phyloP scores from a whole-genome alignment of 2,113 vertebrate species.

The Aptenodytes patagonicus region DNA sequence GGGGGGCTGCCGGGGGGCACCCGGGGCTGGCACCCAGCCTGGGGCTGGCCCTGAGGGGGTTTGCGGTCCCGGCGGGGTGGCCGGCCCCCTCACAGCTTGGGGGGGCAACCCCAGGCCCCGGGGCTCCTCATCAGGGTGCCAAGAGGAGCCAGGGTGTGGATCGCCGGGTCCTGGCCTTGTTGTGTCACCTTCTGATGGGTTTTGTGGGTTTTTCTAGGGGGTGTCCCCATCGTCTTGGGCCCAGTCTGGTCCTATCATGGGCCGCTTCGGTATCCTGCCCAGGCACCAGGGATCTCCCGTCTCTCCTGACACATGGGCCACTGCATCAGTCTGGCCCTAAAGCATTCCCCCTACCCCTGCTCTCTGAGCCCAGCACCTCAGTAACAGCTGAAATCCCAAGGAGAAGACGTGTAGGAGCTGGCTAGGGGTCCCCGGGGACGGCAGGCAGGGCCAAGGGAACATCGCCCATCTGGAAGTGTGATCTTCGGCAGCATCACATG shows the following conservation, averaged over 20 bases:
- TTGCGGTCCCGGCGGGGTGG: not conserved
- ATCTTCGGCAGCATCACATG: fast-evolving
- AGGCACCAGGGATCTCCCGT: fast-evolving
- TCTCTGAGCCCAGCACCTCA: not conserved
- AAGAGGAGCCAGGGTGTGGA: fast-evolving
- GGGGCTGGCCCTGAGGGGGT: not conserved
- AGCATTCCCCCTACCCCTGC: not conserved
- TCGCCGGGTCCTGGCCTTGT: not conserved
- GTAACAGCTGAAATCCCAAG: not conserved
- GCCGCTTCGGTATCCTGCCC: fast-evolving
- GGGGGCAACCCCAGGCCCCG: not conserved
- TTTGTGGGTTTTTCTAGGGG: not conserved
- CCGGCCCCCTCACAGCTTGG: not conserved
- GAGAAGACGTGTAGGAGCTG: not conserved
- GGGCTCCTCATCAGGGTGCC: not conserved
- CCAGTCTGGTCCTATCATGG: not conserved
- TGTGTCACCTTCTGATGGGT: not conserved
- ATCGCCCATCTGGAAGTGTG: not conserved
- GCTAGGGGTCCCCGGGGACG: fast-evolving
- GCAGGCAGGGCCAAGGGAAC: not conserved
- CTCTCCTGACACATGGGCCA: not conserved
- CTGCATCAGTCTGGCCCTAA: not conserved
- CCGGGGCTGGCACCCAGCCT: too few species aligned
- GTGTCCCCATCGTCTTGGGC: not conserved
- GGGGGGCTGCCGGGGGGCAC: too few species aligned